phyloP scores from a whole-genome alignment of 2,888 invertebrate species.

The Masnerella sp. region DNA sequence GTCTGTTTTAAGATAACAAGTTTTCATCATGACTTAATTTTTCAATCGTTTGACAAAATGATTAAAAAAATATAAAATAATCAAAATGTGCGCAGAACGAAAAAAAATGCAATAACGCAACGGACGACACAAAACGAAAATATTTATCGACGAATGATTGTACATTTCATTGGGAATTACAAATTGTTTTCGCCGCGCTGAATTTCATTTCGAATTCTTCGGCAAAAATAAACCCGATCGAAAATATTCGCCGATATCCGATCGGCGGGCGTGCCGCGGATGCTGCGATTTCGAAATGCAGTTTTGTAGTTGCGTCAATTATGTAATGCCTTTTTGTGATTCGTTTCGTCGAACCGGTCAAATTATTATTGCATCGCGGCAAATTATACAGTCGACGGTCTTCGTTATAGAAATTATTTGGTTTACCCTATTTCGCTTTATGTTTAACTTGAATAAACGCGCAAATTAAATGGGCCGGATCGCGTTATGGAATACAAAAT shows the following conservation, averaged over 20 bases:
- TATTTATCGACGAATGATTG: constrained; percentile 9
- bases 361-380: no score
- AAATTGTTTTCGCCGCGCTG: constrained; percentile 8
- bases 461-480: no score
- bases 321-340: constrained; percentile 7
- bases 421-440: no score
- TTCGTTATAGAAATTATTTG: no score
- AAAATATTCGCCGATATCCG: constrained; percentile 23
- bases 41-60: no score
- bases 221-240: constrained; percentile 20
- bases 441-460: no score
- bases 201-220: constrained; percentile 25
- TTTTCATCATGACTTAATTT: no score
- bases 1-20: no score
- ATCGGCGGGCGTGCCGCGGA: constrained; percentile 9
- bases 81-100: not conserved
- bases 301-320: constrained; percentile 9
- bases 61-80: no score
- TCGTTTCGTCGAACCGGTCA: not conserved
- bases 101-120: constrained; percentile 11
- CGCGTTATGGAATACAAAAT: no score
- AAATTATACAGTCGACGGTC: no score
- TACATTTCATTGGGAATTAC: constrained; percentile 18
- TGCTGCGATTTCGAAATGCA: not conserved
- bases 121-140: not conserved